Base-by-base conservation (phyloP, 1,140 invertebrate species). In the Radopholus similis region DNA sequence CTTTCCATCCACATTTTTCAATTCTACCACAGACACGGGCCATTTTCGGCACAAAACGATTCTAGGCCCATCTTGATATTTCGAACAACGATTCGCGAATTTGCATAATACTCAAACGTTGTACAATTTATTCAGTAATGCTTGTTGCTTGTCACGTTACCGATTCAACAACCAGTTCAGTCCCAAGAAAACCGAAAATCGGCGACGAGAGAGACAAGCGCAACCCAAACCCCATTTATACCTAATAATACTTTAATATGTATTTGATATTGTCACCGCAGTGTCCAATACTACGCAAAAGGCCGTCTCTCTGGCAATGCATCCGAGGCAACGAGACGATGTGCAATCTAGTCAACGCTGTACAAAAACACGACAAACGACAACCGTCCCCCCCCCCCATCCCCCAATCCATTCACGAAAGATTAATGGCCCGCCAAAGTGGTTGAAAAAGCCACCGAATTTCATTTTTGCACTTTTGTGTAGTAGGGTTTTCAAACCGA, bases 321-420 rank as follows among this genome's bases (percentile, higher is more conserved):
- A 59, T 49, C 32, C 32, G 34, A 13, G 51, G 13, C 49, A 6
- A 54, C 15, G 4, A 34, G 35, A 30, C 26, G 34, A 51, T 53
- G 51, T 54, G 51, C 26, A 62, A 34, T 62, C 59, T 62, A 62
- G 59, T 62, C 59, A 62, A 28, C 26, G 42, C 49, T 62, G 49
- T 62, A 62, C 32, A 62, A 47, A 62, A 47, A 8, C 32, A 60
- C 23, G 15, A 51, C 9, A 9, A 47, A 11, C 40, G 30, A 23
- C 40, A 40, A 44, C 32, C 9, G 32, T 30, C 23, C 21, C 40
- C 1, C 4, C 23, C 23, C 40, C 21, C 23, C 23, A 6, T 26
- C 13, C 21, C 21, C 18, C 26, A 53, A 51, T 15, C 26, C 30
- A 51, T 9, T 23, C 47, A 8, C 30, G 26, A 6, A 51, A 13